Conservation (phyloP, 2,888 invertebrate genomes). For the Drosophila parthenogenetica region DNA sequence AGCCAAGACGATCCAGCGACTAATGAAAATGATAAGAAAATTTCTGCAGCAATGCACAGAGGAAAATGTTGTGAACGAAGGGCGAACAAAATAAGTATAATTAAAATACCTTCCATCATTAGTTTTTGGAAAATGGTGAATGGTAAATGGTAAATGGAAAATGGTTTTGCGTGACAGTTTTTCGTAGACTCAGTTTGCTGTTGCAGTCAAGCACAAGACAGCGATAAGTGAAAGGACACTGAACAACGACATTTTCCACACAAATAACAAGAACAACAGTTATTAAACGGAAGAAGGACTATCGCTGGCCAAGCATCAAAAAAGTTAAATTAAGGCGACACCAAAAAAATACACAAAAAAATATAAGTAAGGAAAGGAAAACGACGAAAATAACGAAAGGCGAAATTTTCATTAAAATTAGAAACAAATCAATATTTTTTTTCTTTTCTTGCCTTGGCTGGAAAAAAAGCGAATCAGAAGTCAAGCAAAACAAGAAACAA, state of each 20-base stretch:
- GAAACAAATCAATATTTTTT: constrained; percentile 81
- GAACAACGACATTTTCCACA: constrained; percentile 20
- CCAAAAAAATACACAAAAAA: constrained; percentile 20
- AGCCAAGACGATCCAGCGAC: constrained; percentile 68
- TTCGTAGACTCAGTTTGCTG: constrained; percentile 39
- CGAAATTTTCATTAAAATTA: constrained; percentile 78
- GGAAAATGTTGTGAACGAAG: constrained; percentile 17
- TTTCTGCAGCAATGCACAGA: constrained; percentile 80
- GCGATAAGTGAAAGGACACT: constrained; percentile 75
- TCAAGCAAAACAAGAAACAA: constrained; percentile 82
- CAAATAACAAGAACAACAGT: constrained; percentile 22
- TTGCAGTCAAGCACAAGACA: constrained; percentile 79
- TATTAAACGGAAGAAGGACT: constrained; percentile 52
- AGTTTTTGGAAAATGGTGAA: constrained; percentile 72
- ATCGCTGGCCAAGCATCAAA: constrained; percentile 72
- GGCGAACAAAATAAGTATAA: constrained; percentile 64
- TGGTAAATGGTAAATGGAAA: constrained; percentile 27
- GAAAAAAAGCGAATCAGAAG: constrained; percentile 70
- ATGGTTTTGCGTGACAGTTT: constrained; percentile 71
- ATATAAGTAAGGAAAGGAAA: background rate
- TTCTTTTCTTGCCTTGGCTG: constrained; percentile 1
- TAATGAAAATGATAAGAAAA: constrained; percentile 82
- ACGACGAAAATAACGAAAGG: constrained; percentile 41
- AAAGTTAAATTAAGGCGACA: constrained; percentile 76
- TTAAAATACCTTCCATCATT: constrained; percentile 83